phyloP scores from a whole-genome alignment of 1,140 invertebrate genomes.

The Danaus melanippus region DNA sequence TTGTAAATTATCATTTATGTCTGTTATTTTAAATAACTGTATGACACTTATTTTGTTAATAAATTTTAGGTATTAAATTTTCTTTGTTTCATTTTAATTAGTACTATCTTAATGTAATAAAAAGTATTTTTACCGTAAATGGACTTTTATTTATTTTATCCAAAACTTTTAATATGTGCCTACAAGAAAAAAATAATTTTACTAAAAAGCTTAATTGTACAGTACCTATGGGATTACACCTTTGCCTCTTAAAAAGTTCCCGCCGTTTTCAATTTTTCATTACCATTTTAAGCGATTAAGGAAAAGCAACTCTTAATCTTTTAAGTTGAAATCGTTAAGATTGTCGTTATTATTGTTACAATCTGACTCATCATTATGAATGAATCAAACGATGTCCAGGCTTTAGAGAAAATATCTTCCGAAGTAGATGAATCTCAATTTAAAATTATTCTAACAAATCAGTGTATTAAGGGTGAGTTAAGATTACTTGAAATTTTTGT shows the following conservation, averaged over 20 bases:
- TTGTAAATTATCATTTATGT: conserved; percentile 69
- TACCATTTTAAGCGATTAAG: too few relatives aligned
- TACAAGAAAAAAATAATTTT: too few relatives aligned
- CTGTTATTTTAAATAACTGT: conserved; percentile 71
- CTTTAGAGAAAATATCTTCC: conserved; percentile 39
- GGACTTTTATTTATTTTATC: conserved; percentile 7
- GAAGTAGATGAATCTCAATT: conserved; percentile 47
- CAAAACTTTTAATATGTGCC: too few relatives aligned
- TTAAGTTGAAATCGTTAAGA: too few relatives aligned
- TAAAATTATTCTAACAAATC: conserved; percentile 43
- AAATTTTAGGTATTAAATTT: conserved; percentile 66
- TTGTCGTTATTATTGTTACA: too few relatives aligned
- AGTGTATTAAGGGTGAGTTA: conserved; percentile 49
- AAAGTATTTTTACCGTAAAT: conserved; percentile 18
- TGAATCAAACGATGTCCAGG: conserved; percentile 37
- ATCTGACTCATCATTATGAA: conserved; percentile 24
- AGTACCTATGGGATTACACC: too few relatives aligned
- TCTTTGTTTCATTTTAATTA: conserved; percentile 45
- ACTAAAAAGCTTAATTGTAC: too few relatives aligned
- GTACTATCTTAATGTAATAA: conserved; percentile 21
- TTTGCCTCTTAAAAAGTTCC: too few relatives aligned
- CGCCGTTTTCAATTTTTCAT: too few relatives aligned
- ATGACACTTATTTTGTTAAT: conserved; percentile 72
- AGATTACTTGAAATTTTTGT: conserved; percentile 6
- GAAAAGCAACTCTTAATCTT: too few relatives aligned